phyloP scores from a whole-genome alignment of 2,797 vertebrate species.

The Cryptoblepharus egeriae region DNA sequence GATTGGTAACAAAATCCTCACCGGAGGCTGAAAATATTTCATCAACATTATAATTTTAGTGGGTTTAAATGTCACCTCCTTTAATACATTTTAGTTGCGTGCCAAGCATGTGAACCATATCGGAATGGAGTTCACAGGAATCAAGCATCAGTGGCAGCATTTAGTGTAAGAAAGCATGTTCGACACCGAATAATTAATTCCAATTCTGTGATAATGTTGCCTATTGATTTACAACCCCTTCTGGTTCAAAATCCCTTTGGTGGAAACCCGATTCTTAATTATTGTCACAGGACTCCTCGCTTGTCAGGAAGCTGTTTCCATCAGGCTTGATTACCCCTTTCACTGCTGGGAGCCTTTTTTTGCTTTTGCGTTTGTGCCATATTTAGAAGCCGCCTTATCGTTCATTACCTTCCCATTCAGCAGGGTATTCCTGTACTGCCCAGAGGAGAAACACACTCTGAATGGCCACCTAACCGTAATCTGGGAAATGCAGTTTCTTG shows the following conservation, averaged over 20 bases:
- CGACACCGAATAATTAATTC: conserved; percentile 83
- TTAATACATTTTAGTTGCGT: too few species aligned
- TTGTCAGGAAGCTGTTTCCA: conserved; percentile 78
- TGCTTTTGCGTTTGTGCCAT: conserved; percentile 49
- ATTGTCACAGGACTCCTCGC: conserved; percentile 76
- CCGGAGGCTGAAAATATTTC: too few species aligned
- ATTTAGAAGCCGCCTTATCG: conserved; percentile 79
- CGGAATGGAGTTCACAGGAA: conserved; percentile 61
- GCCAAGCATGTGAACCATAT: conserved; percentile 40
- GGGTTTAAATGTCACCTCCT: too few species aligned
- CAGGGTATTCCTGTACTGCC: conserved; percentile 35
- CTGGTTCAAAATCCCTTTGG: conserved; percentile 76
- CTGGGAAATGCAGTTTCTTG: not conserved
- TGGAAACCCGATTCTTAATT: conserved; percentile 85
- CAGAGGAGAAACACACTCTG: not conserved
- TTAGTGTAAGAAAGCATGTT: conserved; percentile 75
- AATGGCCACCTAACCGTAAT: not conserved
- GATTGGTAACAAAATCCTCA: too few species aligned
- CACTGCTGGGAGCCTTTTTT: conserved; percentile 71
- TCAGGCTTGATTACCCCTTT: conserved; percentile 75
- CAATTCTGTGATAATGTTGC: conserved; percentile 76
- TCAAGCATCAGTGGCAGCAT: conserved; percentile 60
- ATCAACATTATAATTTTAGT: too few species aligned
- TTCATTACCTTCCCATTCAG: conserved; percentile 76
- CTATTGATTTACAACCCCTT: conserved; percentile 83